Base-by-base conservation (phyloP, 2,888 invertebrate species). In the Dasysyrphus tricinctus region DNA sequence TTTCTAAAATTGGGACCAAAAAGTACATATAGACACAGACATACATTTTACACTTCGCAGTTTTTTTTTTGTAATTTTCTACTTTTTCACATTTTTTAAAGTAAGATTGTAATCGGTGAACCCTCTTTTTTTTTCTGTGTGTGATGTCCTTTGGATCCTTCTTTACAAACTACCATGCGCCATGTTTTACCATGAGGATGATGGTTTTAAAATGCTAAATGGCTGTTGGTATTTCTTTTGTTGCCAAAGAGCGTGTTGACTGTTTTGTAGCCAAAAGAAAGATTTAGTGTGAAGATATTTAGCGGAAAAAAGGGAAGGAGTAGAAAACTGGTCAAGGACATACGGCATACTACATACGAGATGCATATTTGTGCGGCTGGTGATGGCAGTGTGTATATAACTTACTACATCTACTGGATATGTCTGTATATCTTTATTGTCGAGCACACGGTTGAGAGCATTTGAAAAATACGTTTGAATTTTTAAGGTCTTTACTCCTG, bases 251-350 rank as follows among this genome's bases (percentile, higher is more conserved):
- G 37, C 19, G 73, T 82, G 73, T 78, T 73, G 80, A 80, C 73
- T 81, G 51, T 65, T 59, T 49, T 34, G 51, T 73, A 54, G 63
- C 61, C 39, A 42, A 9, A 74, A 63, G 44, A 75, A 86, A 86
- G 86, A 86, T 86, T 86, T 86, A 86, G 86, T 86, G 86, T 79
- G 59, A 86, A 86, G 82, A 86, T 82, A 86, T 86, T 86, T 82
- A 86, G 82, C 86, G 86, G 75, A 82, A 82, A 82, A 85, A 77
- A 74, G 2, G 69, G 67, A 72, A 84, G 37, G 77, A 75, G 75
- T 19, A 14, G 24, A 72, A 86, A 86, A 75, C 75, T 82, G 86
- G 86, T 86, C 86, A 86, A 86, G 86, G 86, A 86, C 86, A 86
- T 63, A 5, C 8, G 69, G 70, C 49, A 72, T 11, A 54, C 16